phyloP scores from a whole-genome alignment of 2,797 vertebrate species.

The Enteromius paludinosus region DNA sequence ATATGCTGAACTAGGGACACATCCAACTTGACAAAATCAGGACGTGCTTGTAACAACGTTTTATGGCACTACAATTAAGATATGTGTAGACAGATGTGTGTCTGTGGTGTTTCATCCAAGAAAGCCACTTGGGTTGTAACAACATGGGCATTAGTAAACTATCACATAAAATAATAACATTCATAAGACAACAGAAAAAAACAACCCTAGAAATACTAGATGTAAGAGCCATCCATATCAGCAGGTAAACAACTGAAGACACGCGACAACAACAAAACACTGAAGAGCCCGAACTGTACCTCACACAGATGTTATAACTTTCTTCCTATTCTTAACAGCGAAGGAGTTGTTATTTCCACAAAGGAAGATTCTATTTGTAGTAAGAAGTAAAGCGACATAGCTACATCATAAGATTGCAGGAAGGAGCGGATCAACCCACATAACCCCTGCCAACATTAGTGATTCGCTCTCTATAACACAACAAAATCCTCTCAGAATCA shows the following conservation, averaged over 20 bases:
- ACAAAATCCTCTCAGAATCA: neutral
- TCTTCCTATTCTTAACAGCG: neutral
- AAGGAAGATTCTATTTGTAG: neutral
- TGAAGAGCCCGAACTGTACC: neutral
- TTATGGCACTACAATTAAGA: neutral
- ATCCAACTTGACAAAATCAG: too few relatives aligned
- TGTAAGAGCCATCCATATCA: neutral
- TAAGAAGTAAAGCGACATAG: neutral
- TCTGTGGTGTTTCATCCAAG: neutral
- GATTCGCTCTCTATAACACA: neutral
- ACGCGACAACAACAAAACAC: neutral
- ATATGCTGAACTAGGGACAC: too few relatives aligned
- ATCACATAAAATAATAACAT: neutral
- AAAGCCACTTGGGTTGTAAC: neutral
- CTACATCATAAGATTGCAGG: neutral
- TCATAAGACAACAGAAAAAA: neutral
- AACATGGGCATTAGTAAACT: neutral
- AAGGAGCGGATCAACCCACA: neutral
- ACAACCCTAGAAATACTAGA: too few relatives aligned
- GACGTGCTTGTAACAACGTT: neutral
- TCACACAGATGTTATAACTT: neutral
- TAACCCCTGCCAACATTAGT: neutral
- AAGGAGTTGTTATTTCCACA: neutral
- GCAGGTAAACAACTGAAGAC: neutral
- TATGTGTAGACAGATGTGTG: neutral